Evolutionary conservation across 2,888 invertebrate genomes (phyloP), one percentile per base, ranked within the genome.

Genomic region (Eucera pruinosa): DNA sequence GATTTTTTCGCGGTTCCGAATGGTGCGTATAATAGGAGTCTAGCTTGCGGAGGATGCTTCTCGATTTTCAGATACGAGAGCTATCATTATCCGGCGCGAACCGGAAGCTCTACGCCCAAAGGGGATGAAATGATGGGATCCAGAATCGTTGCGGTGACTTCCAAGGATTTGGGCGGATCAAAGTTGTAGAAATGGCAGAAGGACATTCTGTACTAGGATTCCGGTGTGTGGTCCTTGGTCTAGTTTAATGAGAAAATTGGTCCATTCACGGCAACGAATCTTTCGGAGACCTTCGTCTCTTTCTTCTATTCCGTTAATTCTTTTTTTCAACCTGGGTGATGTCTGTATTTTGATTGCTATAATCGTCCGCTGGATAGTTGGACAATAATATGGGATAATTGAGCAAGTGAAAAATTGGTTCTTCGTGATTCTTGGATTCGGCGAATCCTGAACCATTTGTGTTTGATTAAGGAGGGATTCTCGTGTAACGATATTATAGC

Each of bases 1-100:
- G 77, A 74, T 78, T 76, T 80, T 79, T 82, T 84, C 81, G 77
- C 81, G 73, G n/a, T 77, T 52, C 71, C 71, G 72, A 75, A 79
- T 71, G 69, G 75, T 71, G 72, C 52, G 68, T 43, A 57, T 73
- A 79, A 85, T 85, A 74, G 80, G 69, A 62, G 78, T 70, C 69
- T 57, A 39, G 62, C n/a, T n/a, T n/a, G n/a, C 33, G 57, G 58
- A 67, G 27, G 50, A 13, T 15, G 50, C 18, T 27, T 73, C 65
- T 67, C 55, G 81, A 54, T 78, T 83, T 76, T 72, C 73, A 72
- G 60, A 81, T 82, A 75, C 75, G 69, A 67, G 71, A 52, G 47
- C 85, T 86, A 73, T 85, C 80, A 85, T 85, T 85, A 85, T 76
- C 80, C 64, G 62, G 69, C 82, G 85, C 81, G 80, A 85, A 83